phyloP scores from a whole-genome alignment of 2,888 invertebrate species.

The Nomada ruficornis region DNA sequence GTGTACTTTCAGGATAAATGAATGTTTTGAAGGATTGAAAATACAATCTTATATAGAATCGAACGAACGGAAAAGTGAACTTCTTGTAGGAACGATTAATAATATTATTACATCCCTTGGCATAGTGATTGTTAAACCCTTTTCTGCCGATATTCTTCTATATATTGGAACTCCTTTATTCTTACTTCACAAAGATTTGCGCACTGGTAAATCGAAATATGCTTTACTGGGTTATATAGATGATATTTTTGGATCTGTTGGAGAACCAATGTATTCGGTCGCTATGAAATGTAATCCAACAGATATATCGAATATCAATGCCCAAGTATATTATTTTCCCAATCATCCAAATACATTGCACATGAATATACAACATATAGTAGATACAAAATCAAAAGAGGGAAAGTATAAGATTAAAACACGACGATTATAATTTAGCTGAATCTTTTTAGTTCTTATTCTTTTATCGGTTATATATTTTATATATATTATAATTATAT shows the following conservation, averaged over 20 bases:
- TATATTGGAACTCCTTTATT: conserved; percentile 61
- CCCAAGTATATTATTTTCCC: conserved; percentile 50
- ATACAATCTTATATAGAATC: conserved; percentile 11
- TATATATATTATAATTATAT: too few species aligned
- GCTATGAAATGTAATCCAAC: conserved; percentile 6
- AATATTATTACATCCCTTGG: conserved; percentile 46
- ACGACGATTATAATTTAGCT: background rate
- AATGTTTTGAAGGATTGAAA: conserved; percentile 24
- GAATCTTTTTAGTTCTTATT: background rate
- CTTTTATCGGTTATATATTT: background rate
- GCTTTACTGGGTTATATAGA: conserved; percentile 60
- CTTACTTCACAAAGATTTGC: conserved; percentile 15
- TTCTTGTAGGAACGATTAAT: conserved; percentile 48
- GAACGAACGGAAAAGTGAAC: background rate
- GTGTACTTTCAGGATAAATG: conserved; percentile 26
- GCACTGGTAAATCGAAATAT: conserved; percentile 15
- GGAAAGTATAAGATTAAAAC: conserved; percentile 26
- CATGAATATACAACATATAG: conserved; percentile 41
- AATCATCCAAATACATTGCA: conserved; percentile 49
- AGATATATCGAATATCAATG: conserved; percentile 22
- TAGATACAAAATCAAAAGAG: conserved; percentile 19
- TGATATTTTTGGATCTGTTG: conserved; percentile 64
- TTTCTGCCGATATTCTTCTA: conserved; percentile 37
- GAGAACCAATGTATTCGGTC: conserved; percentile 60
- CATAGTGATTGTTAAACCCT: conserved; percentile 54